phyloP scores from a whole-genome alignment of 2,113 vertebrate genomes.

The Leptobrachium ailaonicum region DNA sequence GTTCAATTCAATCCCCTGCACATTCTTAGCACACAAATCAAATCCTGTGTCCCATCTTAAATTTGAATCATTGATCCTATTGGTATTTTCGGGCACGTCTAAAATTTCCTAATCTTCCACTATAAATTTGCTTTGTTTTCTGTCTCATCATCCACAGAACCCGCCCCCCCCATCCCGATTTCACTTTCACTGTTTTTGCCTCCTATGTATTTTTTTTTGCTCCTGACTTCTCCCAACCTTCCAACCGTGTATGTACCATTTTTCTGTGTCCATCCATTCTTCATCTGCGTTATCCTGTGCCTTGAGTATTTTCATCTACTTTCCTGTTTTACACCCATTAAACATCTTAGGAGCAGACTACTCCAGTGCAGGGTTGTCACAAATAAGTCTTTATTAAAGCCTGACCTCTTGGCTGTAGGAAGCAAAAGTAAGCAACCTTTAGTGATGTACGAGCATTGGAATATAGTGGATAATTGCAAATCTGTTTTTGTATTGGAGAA shows the following conservation, averaged over 20 bases:
- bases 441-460: conserved; percentile 19
- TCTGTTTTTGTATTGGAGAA: conserved; percentile 5
- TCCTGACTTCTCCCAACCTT: not conserved
- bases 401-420: conserved; percentile 22
- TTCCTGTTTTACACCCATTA: conserved; percentile 40
- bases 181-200: no score
- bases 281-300: conserved; percentile 25
- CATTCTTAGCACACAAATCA: no score
- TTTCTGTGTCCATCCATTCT: not conserved
- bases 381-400: conserved; percentile 40
- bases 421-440: not conserved
- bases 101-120: no score
- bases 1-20: no score
- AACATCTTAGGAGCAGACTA: conserved; percentile 41
- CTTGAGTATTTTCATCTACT: conserved; percentile 45
- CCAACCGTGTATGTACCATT: not conserved
- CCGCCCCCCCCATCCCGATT: no score
- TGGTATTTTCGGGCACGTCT: no score
- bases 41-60: no score
- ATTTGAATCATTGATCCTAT: no score
- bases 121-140: no score
- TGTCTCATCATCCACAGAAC: no score
- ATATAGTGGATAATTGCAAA: conserved; percentile 34
- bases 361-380: conserved; percentile 35
- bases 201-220: not conserved